A percentile compares a stretch with the other conserved stretches of the same genome.
phyloP scores from a whole-genome alignment of 2,797 vertebrate genomes.

The Melanotaenia parkinsoni region DNA sequence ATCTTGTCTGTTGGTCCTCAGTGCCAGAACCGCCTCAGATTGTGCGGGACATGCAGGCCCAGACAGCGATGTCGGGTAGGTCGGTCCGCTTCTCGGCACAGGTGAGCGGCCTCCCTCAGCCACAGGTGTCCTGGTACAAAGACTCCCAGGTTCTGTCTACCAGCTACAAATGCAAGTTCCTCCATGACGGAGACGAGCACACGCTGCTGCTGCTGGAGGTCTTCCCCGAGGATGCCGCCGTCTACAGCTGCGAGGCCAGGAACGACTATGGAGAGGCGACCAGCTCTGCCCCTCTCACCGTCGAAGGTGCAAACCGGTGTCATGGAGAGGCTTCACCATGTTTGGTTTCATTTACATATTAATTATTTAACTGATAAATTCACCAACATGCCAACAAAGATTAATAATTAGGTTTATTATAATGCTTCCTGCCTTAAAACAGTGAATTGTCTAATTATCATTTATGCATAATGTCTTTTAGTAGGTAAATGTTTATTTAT shows the following conservation, averaged over 20 bases:
- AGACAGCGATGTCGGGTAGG: slow-evolving; percentile 88
- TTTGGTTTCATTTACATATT: background rate
- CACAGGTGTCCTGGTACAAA: slow-evolving; percentile 94
- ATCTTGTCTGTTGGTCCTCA: slow-evolving; percentile 57
- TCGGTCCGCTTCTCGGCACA: slow-evolving; percentile 91
- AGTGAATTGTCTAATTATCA: no score
- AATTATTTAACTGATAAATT: no score
- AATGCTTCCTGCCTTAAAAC: no score
- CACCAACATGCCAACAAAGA: no score
- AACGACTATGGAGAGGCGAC: slow-evolving; percentile 91
- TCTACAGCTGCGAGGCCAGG: slow-evolving; percentile 92
- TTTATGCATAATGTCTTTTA: no score
- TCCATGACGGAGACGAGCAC: slow-evolving; percentile 91
- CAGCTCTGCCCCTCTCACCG: slow-evolving; percentile 90
- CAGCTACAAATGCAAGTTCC: slow-evolving; percentile 94
- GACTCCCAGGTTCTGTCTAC: slow-evolving; percentile 90
- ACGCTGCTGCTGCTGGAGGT: slow-evolving; percentile 92
- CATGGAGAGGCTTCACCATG: background rate
- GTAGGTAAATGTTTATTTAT: no score
- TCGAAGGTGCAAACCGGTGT: slow-evolving; percentile 86
- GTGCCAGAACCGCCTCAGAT: slow-evolving; percentile 93
- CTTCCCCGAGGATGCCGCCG: slow-evolving; percentile 91
- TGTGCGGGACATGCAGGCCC: slow-evolving; percentile 86
- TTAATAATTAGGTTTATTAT: no score
- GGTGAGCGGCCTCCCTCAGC: slow-evolving; percentile 89